Percentiles rank a stretch among this genome's conserved stretches.
phyloP scores from a whole-genome alignment of 2,113 vertebrate species.

The Engraulis encrasicolus region DNA sequence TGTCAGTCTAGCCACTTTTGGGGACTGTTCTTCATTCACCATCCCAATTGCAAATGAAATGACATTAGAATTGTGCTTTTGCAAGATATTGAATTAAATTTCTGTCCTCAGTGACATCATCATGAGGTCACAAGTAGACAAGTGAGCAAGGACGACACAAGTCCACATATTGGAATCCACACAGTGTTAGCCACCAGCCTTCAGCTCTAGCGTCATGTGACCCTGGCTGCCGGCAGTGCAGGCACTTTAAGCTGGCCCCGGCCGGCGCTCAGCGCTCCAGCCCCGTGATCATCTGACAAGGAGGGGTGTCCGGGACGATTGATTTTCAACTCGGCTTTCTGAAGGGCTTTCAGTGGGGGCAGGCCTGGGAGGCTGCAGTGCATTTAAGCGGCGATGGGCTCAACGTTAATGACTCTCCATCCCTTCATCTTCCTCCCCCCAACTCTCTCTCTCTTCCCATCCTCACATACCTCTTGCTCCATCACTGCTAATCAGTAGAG shows the following conservation, averaged over 20 bases:
- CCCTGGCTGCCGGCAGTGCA: too few species aligned
- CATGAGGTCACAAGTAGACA: too few species aligned
- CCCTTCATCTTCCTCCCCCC: too few species aligned
- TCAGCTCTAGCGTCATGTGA: neutral
- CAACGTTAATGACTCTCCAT: neutral
- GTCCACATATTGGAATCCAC: too few species aligned
- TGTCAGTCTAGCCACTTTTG: too few species aligned
- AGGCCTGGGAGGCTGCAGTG: neutral
- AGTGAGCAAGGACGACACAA: too few species aligned
- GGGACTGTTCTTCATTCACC: too few species aligned
- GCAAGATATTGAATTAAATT: too few species aligned
- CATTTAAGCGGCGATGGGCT: slow-evolving; percentile 8
- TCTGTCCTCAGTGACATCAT: too few species aligned
- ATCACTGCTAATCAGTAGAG: neutral
- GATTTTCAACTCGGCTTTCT: slow-evolving; percentile 30
- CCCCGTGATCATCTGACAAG: slow-evolving; percentile 5
- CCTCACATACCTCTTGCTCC: neutral
- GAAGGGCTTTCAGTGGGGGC: slow-evolving; percentile 8
- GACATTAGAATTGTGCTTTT: too few species aligned
- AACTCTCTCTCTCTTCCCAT: too few species aligned
- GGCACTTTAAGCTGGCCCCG: slow-evolving; percentile 15
- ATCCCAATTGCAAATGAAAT: too few species aligned
- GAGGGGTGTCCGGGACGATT: slow-evolving; percentile 30
- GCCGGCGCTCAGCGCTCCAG: slow-evolving; percentile 9
- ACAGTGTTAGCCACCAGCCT: neutral